phyloP scores from a whole-genome alignment of 37 sponge, comb jelly and placozoan genomes.

The Dysidea cf. avara region DNA sequence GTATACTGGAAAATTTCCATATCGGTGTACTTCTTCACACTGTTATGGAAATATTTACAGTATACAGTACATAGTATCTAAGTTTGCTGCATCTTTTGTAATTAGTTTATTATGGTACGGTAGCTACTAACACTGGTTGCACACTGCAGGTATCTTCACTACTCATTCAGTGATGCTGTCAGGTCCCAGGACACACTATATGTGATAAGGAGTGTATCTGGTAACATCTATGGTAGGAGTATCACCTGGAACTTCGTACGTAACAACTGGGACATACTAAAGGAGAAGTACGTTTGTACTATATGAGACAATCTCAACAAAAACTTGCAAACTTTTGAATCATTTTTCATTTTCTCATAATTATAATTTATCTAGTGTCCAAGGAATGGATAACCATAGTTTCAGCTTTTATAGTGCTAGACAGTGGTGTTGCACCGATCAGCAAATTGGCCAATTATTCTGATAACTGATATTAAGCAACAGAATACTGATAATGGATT shows the following conservation, averaged over 20 bases:
- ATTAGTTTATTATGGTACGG: background rate
- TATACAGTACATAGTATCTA: no score
- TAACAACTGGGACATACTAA: constrained; percentile 59
- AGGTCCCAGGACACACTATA: constrained; percentile 71
- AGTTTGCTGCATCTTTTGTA: no score
- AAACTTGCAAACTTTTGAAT: background rate
- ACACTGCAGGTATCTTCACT: constrained; percentile 52
- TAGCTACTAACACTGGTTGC: background rate
- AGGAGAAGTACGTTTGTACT: constrained; percentile 24
- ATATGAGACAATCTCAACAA: background rate
- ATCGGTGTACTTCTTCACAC: no score
- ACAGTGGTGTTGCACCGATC: no score
- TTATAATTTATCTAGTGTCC: background rate
- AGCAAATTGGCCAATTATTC: no score
- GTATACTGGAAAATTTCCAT: no score
- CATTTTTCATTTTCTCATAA: background rate
- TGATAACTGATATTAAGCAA: no score
- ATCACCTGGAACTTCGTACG: constrained; percentile 83
- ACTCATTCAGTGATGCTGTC: constrained; percentile 47
- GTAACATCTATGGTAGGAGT: constrained; percentile 54
- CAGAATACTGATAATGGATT: no score
- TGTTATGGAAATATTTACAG: background rate
- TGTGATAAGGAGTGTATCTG: constrained; percentile 56
- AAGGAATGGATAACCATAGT: no score
- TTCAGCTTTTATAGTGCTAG: background rate